phyloP scores from a whole-genome alignment of 2,888 invertebrate species.

The Choreutis nemorana region DNA sequence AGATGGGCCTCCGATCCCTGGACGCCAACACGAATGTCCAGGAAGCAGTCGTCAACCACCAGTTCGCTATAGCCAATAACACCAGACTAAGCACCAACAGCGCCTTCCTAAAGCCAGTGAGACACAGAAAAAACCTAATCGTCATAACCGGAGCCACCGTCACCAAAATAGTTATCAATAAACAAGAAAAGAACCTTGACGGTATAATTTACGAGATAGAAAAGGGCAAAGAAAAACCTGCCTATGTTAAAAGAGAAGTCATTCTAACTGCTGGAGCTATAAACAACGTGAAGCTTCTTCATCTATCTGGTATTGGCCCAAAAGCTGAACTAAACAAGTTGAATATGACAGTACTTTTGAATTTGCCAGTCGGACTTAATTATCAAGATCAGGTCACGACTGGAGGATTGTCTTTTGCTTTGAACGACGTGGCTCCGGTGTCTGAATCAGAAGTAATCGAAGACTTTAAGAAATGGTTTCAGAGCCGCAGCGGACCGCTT shows the following conservation, averaged over 20 bases:
- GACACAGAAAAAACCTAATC: constrained; percentile 44
- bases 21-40: constrained; percentile 51
- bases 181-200: constrained; percentile 43
- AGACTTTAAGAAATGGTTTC: constrained; percentile 57
- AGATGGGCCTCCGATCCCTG: constrained; percentile 45
- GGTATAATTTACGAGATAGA: constrained; percentile 48
- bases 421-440: constrained; percentile 37
- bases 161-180: constrained; percentile 44
- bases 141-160: constrained; percentile 47
- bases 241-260: constrained; percentile 49
- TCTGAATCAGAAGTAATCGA: constrained; percentile 38
- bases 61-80: constrained; percentile 46
- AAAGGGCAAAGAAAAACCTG: constrained; percentile 44
- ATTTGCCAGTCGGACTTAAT: constrained; percentile 48
- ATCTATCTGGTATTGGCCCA: constrained; percentile 53
- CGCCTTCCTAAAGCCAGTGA: constrained; percentile 47
- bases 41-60: constrained; percentile 50
- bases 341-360: constrained; percentile 34
- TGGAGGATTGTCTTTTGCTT: constrained; percentile 45
- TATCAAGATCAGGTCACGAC: constrained; percentile 57
- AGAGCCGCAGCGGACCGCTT: constrained; percentile 40
- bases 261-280: constrained; percentile 51
- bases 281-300: constrained; percentile 48
- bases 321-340: constrained; percentile 36
- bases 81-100: constrained; percentile 50